Evolutionary conservation across 2,888 invertebrate genomes (phyloP).

Genomic region (Mesopsocus fuscifrons): DNA sequence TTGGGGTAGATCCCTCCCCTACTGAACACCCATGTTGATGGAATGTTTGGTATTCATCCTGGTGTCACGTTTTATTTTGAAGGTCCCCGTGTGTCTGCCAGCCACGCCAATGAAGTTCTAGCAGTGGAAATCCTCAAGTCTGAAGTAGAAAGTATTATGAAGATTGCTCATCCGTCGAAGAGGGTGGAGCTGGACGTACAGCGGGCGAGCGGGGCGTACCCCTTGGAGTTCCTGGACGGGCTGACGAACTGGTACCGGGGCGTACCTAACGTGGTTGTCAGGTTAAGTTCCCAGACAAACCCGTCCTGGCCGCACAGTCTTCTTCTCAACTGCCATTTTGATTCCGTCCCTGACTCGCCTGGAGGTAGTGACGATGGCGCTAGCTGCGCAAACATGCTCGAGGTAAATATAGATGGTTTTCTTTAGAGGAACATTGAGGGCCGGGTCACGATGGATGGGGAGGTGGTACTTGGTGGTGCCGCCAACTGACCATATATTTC

Average conservation of each 20-base stretch:
- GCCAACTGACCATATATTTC: no score
- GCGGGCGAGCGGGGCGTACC: constrained; percentile 44
- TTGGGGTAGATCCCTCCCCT: no score
- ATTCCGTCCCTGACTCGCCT: constrained; percentile 71
- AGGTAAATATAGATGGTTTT: no score
- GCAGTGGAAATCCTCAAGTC: constrained; percentile 39
- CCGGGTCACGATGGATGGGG: no score
- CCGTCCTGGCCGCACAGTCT: constrained; percentile 35
- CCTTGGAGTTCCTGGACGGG: constrained; percentile 53
- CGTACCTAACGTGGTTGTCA: constrained; percentile 62
- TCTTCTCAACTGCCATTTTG: constrained; percentile 81
- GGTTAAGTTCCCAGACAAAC: constrained; percentile 38
- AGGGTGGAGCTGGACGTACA: constrained; percentile 46
- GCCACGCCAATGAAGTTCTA: constrained; percentile 59
- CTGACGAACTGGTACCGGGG: constrained; percentile 69
- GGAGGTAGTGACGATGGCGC: constrained; percentile 40
- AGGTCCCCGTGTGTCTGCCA: constrained; percentile 57
- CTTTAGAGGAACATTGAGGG: no score
- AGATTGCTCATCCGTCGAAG: constrained; percentile 32
- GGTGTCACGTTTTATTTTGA: no score
- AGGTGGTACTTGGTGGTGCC: no score
- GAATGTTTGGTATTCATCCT: no score
- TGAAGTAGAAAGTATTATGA: constrained; percentile 32
- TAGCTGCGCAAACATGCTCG: constrained; percentile 38
- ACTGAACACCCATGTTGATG: no score